Percentiles rank a stretch among this genome's conserved stretches.
These are phyloP conservation scores for Boleophthalmus pectinirostris DNA, from an alignment of 2,113 vertebrate species.

Conservation along the genomic window DNA sequence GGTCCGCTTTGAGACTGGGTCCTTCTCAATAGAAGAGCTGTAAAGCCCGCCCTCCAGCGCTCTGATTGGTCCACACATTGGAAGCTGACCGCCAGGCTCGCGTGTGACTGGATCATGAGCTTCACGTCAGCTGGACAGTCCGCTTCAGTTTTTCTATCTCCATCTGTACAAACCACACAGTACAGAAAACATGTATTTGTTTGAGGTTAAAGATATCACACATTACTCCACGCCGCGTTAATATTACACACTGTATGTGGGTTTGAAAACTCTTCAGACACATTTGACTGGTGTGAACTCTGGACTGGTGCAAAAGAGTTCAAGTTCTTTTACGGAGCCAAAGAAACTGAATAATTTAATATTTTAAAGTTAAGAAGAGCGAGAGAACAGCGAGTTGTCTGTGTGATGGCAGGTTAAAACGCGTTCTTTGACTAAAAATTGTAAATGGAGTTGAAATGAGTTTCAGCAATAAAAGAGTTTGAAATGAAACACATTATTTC, in stretches of 20 bases:
- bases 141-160: conserved; percentile 94
- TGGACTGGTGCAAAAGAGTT: background rate
- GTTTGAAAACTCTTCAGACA: background rate
- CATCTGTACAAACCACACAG: conserved; percentile 68
- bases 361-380: background rate
- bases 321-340: background rate
- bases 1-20: conserved; percentile 10
- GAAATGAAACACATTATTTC: background rate
- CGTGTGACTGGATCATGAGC: conserved; percentile 3
- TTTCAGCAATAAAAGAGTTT: background rate
- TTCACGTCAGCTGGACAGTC: conserved; percentile 83
- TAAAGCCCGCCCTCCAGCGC: conserved; percentile 2
- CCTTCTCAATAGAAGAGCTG: conserved; percentile 5
- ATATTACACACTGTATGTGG: background rate
- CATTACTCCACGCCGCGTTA: too few relatives aligned
- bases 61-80: conserved; percentile 28
- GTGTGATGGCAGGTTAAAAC: background rate
- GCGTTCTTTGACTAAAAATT: background rate
- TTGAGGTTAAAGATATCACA: background rate
- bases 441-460: too few relatives aligned
- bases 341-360: background rate
- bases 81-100: conserved; percentile 40
- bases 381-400: background rate
- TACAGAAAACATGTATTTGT: background rate
- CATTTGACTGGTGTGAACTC: background rate